A percentile compares a stretch with the other conserved stretches of the same genome.
These are phyloP conservation scores for Stenchaetothrips biformis DNA, from an alignment of 2,888 invertebrate genomes.

Conservation along the genomic window DNA sequence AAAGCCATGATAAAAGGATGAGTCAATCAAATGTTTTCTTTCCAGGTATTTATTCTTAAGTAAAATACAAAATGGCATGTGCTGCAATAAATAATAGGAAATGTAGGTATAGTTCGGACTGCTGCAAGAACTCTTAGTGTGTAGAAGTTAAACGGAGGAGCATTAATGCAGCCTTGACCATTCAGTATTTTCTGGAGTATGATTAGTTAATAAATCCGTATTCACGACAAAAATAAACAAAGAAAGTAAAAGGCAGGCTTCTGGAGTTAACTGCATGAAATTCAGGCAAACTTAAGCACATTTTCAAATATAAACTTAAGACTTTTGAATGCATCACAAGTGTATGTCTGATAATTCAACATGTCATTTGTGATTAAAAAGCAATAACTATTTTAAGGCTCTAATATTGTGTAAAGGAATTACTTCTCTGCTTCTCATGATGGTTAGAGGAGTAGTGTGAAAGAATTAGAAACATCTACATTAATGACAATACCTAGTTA, in stretches of 20 bases:
- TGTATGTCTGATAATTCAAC: neutral
- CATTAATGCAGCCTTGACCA: neutral
- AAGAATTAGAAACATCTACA: neutral
- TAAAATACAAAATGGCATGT: slow-evolving; percentile 1
- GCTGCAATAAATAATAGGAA: neutral
- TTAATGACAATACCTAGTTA: slow-evolving; percentile 10
- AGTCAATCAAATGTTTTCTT: neutral
- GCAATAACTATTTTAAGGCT: neutral
- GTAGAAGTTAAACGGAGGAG: neutral
- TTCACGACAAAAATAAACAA: neutral
- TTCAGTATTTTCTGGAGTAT: neutral
- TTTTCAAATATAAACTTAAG: neutral
- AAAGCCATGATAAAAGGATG: too few species aligned
- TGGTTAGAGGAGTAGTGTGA: neutral
- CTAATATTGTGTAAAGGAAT: neutral
- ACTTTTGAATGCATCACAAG: neutral
- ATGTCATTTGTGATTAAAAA: neutral
- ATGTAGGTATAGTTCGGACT: neutral
- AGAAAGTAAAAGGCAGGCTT: neutral
- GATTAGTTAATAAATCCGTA: neutral
- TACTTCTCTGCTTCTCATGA: neutral
- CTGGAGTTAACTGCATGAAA: neutral
- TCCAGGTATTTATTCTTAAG: neutral
- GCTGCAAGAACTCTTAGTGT: too few species aligned
- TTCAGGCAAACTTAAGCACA: neutral